These are phyloP conservation scores for Trachops cirrhosus DNA, from an alignment of 2,797 vertebrate genomes.

Conservation along the genomic window DNA sequence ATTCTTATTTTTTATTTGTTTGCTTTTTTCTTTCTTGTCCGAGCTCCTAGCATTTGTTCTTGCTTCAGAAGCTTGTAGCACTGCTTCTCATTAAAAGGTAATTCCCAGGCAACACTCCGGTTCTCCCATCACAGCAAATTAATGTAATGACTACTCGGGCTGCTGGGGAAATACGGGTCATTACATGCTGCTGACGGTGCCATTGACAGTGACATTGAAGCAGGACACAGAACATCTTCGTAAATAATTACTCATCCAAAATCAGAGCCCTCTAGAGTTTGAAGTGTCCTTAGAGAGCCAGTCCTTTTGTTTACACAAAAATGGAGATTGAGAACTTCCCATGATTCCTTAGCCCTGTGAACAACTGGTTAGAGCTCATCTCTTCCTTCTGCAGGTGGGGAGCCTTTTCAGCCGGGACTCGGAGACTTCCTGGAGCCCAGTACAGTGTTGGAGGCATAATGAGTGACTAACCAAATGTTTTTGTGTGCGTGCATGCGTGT, in stretches of 20 bases:
- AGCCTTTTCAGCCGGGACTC: neutral
- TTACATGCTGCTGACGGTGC: neutral
- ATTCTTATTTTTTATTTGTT: neutral
- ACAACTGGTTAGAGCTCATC: neutral
- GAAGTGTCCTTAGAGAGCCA: neutral
- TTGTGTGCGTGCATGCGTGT: fast-evolving
- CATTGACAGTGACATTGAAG: neutral
- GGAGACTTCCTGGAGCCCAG: neutral
- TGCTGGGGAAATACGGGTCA: neutral
- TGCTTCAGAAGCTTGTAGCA: neutral
- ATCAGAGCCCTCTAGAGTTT: neutral
- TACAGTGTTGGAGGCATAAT: neutral
- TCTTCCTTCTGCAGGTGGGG: neutral
- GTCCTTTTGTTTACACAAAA: neutral
- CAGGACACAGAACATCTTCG: neutral
- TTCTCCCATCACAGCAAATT: neutral
- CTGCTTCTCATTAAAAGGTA: neutral
- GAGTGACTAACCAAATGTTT: neutral
- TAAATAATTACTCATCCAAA: neutral
- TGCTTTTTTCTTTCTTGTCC: neutral
- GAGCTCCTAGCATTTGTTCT: neutral
- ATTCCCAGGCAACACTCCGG: neutral
- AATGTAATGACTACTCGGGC: neutral
- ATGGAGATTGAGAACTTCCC: neutral
- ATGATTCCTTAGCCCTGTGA: neutral